Percentiles rank a stretch among this genome's conserved stretches.
Evolutionary conservation across 2,113 vertebrate genomes (phyloP).

Genomic region (Tapirus terrestris): DNA sequence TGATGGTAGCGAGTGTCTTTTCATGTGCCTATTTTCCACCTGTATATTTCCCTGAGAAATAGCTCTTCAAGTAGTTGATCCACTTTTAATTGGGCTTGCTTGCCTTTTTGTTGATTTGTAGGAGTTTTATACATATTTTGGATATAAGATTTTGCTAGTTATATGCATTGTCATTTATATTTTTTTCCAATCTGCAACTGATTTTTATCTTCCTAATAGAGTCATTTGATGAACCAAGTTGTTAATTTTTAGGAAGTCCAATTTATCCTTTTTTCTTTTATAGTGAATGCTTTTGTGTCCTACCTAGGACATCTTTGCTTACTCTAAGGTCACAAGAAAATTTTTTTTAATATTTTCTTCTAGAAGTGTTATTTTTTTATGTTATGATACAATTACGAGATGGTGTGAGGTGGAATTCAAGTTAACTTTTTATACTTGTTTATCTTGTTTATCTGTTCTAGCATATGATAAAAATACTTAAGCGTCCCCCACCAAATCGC

Average conservation of each 20-base stretch:
- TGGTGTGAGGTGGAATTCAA: not conserved
- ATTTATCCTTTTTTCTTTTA: not conserved
- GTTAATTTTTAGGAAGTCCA: not conserved
- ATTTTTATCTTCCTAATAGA: not conserved
- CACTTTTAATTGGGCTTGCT: not conserved
- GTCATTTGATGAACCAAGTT: not conserved
- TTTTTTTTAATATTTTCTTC: not conserved
- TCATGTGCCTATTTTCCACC: rapidly evolving
- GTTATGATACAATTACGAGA: not conserved
- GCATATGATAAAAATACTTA: not conserved
- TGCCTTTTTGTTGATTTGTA: not conserved
- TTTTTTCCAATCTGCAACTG: not conserved
- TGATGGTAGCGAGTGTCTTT: not conserved
- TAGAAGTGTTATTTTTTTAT: not conserved
- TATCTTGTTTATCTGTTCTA: not conserved
- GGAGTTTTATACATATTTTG: not conserved
- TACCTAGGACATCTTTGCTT: not conserved
- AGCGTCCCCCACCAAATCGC: not conserved
- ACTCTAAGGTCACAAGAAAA: too few species aligned
- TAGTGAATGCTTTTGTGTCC: not conserved
- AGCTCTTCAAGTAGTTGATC: not conserved
- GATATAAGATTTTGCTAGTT: not conserved
- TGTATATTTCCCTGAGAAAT: not conserved
- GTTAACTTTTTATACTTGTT: not conserved
- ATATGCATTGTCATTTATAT: not conserved